Conservation (phyloP, 2,888 invertebrate genomes). For the Cyaniris semiargus region DNA sequence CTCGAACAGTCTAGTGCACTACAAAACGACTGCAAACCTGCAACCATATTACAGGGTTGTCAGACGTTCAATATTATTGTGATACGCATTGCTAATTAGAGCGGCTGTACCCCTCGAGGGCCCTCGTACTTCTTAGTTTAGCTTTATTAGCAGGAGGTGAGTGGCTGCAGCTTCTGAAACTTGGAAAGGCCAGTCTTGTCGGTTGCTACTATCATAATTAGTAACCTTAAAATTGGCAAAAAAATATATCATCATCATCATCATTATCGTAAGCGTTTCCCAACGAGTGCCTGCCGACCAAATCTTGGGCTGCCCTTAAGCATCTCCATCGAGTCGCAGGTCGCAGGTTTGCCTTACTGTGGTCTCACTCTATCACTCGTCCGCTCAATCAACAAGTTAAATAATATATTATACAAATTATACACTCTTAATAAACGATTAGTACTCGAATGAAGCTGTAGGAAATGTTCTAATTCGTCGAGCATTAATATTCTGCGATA, state of each 20-base stretch:
- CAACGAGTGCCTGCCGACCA: too few species aligned
- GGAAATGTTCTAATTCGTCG: constrained; percentile 46
- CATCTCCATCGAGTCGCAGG: not conserved
- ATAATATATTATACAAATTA: not conserved
- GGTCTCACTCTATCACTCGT: not conserved
- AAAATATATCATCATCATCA: too few species aligned
- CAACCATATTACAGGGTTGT: constrained; percentile 42
- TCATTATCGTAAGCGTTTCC: too few species aligned
- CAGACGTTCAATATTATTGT: constrained; percentile 25
- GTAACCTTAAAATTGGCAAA: too few species aligned
- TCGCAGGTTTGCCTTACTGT: not conserved
- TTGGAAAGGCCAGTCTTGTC: not conserved
- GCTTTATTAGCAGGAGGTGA: not conserved
- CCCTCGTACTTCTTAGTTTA: constrained; percentile 15
- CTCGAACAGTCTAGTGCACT: constrained; percentile 54
- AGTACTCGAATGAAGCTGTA: constrained; percentile 28
- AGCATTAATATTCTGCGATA: constrained; percentile 59
- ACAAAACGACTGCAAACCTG: constrained; percentile 39
- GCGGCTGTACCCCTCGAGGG: not conserved
- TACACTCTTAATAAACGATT: not conserved
- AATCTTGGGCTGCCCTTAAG: too few species aligned
- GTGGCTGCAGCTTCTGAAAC: not conserved
- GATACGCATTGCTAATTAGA: constrained; percentile 8
- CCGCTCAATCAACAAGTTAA: not conserved
- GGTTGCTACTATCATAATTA: not conserved